Evolutionary conservation across 2,113 vertebrate genomes (phyloP).

Genomic region (Perca flavescens): DNA sequence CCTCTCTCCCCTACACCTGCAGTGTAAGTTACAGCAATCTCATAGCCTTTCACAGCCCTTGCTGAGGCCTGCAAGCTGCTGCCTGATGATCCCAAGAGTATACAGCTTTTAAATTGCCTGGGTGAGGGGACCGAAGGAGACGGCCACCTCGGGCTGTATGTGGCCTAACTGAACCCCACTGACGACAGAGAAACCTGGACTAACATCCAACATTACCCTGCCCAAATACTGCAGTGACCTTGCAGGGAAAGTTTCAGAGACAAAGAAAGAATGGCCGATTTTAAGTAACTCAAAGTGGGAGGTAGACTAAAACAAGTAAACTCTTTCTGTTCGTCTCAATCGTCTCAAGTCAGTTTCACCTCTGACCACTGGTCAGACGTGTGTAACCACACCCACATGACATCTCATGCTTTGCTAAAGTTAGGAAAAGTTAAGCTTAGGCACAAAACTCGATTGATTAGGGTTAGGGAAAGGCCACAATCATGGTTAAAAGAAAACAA

Average conservation of each 20-base stretch:
- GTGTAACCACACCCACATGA: no score
- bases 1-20: slow-evolving; percentile 55
- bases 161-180: slow-evolving; percentile 40
- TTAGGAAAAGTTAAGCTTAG: no score
- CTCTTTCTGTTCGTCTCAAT: background rate
- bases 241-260: slow-evolving; percentile 41
- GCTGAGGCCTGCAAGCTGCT: slow-evolving; percentile 68
- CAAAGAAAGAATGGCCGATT: background rate
- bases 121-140: slow-evolving; percentile 38
- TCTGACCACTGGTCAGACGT: background rate
- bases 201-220: slow-evolving; percentile 41
- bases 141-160: slow-evolving; percentile 50
- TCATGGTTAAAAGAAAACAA: background rate
- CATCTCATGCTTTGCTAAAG: no score
- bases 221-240: slow-evolving; percentile 54
- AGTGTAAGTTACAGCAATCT: slow-evolving; percentile 65
- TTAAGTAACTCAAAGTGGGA: background rate
- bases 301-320: background rate
- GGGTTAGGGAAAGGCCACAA: background rate
- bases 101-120: slow-evolving; percentile 72
- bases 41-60: slow-evolving; percentile 54
- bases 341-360: background rate
- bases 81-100: slow-evolving; percentile 65
- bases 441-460: background rate
- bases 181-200: slow-evolving; percentile 45